Evolutionary conservation across 1,140 invertebrate species (phyloP), one percentile per base, ranked within the genome.

Genomic region (Diprion similis): DNA sequence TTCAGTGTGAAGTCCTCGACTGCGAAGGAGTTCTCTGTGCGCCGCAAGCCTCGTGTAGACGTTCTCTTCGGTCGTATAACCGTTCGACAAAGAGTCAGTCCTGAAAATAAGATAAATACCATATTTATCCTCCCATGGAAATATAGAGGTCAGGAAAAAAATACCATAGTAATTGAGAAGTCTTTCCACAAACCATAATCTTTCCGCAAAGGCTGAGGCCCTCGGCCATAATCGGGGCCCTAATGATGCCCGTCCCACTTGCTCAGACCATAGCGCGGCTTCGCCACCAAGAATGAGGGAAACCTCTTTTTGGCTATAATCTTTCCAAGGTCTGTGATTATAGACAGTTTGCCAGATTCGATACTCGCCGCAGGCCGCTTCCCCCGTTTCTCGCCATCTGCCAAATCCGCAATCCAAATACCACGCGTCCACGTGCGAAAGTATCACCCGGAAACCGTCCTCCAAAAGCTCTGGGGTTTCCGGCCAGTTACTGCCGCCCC

Each of bases 371-470:
- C 95, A 96, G 64, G 94, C 93, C 0, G 92, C 93, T 66, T 92
- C 92, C 0, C 87, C 91, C 3, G 84, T 86, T 76, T 94, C 93
- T 9, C 94, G 87, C 94, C 94, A 96, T 65, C 91, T 92, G 1
- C 94, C 94, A 80, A 94, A 95, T 0, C 94, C 94, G 78, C 95
- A 96, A 79, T 96, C 94, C 71, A 96, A 88, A 85, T 96, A 95
- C 94, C 94, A 95, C 1, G 94, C 93, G 81, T 96, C 94, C 46
- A 95, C 94, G 81, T 96, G 94, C 0, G 94, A 95, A 47, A 95
- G 85, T 46, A 96, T 93, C n/a, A 95, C 89, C 18, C 93, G 90
- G 82, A 93, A 95, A 0, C 93, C 94, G 71, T 92, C 92, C 71
- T 92, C 90, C 8, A 95, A 80, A 0, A 95, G 86, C 69, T 94